phyloP scores from a whole-genome alignment of 2,113 vertebrate species.

The Camelus dromedarius region DNA sequence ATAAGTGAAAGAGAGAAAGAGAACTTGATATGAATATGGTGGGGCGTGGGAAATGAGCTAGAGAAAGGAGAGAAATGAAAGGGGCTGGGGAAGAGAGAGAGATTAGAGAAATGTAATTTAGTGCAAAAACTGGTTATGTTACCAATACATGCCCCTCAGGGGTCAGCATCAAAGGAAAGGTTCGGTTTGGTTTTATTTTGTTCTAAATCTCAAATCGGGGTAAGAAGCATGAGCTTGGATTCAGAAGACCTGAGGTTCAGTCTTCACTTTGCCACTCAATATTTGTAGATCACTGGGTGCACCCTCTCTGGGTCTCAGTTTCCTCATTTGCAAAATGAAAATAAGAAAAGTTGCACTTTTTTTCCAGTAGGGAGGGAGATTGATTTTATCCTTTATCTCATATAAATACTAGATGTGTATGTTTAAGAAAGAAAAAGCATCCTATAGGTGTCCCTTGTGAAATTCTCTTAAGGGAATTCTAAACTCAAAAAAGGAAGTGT shows the following conservation, averaged over 20 bases:
- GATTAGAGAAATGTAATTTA: conserved; percentile 50
- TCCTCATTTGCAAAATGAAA: conserved; percentile 47
- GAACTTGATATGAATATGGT: neutral
- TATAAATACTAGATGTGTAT: conserved; percentile 12
- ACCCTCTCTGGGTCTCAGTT: conserved; percentile 24
- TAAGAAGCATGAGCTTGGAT: neutral
- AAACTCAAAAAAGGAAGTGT: conserved; percentile 46
- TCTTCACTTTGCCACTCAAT: neutral
- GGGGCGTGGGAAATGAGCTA: neutral
- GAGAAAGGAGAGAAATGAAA: neutral
- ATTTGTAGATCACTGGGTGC: neutral
- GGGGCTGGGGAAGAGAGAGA: neutral
- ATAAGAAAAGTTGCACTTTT: neutral
- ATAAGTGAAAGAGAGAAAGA: conserved; percentile 27
- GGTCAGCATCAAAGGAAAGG: neutral
- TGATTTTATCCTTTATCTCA: conserved; percentile 52
- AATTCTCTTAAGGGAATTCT: conserved; percentile 59
- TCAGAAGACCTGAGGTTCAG: conserved; percentile 30
- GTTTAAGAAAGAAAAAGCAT: conserved; percentile 47
- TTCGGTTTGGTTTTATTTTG: conserved; percentile 44
- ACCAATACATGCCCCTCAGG: neutral
- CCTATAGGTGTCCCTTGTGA: conserved; percentile 16
- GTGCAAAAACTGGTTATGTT: conserved; percentile 50
- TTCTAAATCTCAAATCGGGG: conserved; percentile 55
- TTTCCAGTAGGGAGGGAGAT: conserved; percentile 6